Conservation (phyloP, 92 coral and sea anemone genomes). For the Phenganax stokvisi region DNA sequence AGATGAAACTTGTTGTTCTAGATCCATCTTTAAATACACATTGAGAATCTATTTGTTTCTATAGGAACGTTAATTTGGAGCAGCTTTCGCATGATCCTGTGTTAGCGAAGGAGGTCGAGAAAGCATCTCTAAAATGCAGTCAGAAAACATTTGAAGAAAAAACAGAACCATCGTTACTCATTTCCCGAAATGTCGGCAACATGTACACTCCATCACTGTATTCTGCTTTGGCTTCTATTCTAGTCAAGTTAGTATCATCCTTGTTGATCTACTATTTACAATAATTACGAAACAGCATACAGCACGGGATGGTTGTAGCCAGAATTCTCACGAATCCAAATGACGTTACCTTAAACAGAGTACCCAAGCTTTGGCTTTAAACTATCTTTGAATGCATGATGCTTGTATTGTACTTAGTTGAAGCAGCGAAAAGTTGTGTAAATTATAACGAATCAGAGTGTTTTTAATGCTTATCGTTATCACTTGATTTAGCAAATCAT, state of each 20-base stretch:
- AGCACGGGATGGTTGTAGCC: too few species aligned
- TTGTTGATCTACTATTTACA: neutral
- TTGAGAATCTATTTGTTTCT: neutral
- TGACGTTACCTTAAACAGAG: too few species aligned
- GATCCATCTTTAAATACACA: too few species aligned
- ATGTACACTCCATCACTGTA: slow-evolving; percentile 96
- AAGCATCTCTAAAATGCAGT: slow-evolving; percentile 74
- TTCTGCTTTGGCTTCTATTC: slow-evolving; percentile 72
- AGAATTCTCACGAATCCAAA: too few species aligned
- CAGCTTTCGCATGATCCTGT: slow-evolving; percentile 59
- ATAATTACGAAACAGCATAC: neutral
- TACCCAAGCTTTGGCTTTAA: too few species aligned
- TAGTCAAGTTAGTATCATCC: slow-evolving; percentile 55
- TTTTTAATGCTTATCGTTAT: neutral
- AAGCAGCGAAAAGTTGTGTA: too few species aligned
- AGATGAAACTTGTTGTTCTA: too few species aligned
- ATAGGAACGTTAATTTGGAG: slow-evolving; percentile 53
- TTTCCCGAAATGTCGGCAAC: slow-evolving; percentile 84
- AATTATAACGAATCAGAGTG: neutral
- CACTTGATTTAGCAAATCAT: slow-evolving; percentile 50
- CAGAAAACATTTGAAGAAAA: slow-evolving; percentile 58
- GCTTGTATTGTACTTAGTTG: too few species aligned
- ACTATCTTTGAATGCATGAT: too few species aligned
- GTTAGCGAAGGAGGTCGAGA: slow-evolving; percentile 76
- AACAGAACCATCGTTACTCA: slow-evolving; percentile 55